Conservation (phyloP, 2,888 invertebrate genomes). For the Pterostichus niger region DNA sequence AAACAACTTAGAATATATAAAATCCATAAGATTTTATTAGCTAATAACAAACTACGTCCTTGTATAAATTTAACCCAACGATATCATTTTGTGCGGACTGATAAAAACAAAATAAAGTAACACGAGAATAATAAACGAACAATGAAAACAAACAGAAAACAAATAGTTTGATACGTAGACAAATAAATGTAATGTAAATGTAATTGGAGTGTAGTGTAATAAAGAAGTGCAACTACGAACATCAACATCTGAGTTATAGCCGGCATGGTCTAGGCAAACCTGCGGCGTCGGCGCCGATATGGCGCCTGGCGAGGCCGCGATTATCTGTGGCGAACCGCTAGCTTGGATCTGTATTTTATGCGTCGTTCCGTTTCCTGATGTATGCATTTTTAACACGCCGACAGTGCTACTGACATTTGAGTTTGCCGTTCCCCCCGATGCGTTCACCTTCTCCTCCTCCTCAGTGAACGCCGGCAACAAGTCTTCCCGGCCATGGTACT, state of each 20-base stretch:
- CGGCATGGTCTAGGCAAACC: constrained; percentile 87
- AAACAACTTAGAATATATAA: neutral
- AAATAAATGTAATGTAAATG: constrained; percentile 56
- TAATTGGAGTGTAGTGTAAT: constrained; percentile 46
- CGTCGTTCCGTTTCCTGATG: constrained; percentile 75
- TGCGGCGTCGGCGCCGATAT: constrained; percentile 80
- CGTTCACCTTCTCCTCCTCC: constrained; percentile 89
- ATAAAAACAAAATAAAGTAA: constrained; percentile 66
- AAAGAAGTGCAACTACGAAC: constrained; percentile 79
- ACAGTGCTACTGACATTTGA: constrained; percentile 77
- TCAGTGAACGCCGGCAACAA: constrained; percentile 96
- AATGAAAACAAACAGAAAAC: constrained; percentile 66
- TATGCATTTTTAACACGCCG: constrained; percentile 79
- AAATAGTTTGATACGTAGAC: constrained; percentile 49
- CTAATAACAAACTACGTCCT: neutral
- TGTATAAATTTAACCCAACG: constrained; percentile 56
- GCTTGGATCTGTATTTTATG: constrained; percentile 79
- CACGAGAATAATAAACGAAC: constrained; percentile 68
- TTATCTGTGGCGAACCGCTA: constrained; percentile 78
- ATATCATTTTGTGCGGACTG: constrained; percentile 65
- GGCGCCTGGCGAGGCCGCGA: constrained; percentile 79
- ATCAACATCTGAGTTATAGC: constrained; percentile 87
- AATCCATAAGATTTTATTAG: neutral
- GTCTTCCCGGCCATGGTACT: constrained; percentile 97
- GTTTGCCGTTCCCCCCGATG: constrained; percentile 80